Percentiles rank a stretch among this genome's conserved stretches.
phyloP scores from a whole-genome alignment of 37 sponge, comb jelly and placozoan species.

The Geodia barretti region DNA sequence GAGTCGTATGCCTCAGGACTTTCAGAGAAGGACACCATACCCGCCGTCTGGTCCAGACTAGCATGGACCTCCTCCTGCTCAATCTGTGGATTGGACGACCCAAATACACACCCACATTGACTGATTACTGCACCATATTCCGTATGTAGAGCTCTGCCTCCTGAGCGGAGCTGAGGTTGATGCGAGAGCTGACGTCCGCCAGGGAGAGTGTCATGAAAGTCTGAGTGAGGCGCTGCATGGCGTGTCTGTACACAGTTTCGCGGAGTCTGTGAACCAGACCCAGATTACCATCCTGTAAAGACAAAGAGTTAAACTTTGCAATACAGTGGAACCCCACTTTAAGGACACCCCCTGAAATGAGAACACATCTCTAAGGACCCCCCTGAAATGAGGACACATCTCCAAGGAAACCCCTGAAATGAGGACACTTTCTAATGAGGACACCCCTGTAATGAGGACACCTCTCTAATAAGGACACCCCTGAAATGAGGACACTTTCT shows the following conservation, averaged over 20 bases:
- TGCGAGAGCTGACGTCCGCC: slow-evolving; percentile 69
- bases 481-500: too few relatives aligned
- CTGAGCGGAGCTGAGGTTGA: slow-evolving; percentile 49
- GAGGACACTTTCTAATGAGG: too few relatives aligned
- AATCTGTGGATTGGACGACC: slow-evolving; percentile 53
- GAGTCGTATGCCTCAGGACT: slow-evolving; percentile 64
- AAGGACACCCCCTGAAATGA: too few relatives aligned
- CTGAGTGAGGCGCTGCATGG: slow-evolving; percentile 86
- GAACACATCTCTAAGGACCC: too few relatives aligned
- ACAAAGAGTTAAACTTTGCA: slow-evolving; percentile 8
- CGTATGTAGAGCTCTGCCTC: slow-evolving; percentile 91
- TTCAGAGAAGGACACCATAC: slow-evolving; percentile 88
- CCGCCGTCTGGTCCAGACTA: slow-evolving; percentile 75
- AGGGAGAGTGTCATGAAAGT: slow-evolving; percentile 88
- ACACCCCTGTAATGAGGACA: too few relatives aligned
- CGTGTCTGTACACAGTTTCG: slow-evolving; percentile 37
- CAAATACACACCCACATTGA: neutral
- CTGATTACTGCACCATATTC: slow-evolving; percentile 74
- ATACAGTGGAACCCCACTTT: too few relatives aligned
- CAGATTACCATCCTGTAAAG: slow-evolving; percentile 73
- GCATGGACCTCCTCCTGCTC: slow-evolving; percentile 90
- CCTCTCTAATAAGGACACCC: too few relatives aligned
- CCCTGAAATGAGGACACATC: too few relatives aligned
- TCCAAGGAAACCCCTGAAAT: too few relatives aligned
- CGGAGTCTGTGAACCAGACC: slow-evolving; percentile 73